These are phyloP conservation scores for Protomyctophum bolini DNA, from an alignment of 2,113 vertebrate genomes.

Conservation along the genomic window DNA sequence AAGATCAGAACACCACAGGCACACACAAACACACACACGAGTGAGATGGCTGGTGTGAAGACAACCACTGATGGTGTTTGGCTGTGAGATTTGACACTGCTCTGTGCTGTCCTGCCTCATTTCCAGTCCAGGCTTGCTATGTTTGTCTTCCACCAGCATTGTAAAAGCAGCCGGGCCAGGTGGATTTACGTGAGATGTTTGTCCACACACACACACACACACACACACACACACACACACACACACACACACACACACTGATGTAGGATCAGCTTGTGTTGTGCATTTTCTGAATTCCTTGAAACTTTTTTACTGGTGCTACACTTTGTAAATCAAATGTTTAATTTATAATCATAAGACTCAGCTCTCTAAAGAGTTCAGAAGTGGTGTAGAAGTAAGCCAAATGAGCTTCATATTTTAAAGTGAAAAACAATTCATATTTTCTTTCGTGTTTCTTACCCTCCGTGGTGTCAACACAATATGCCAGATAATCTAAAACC, in stretches of 20 bases:
- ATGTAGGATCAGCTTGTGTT: background rate
- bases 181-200: constrained; percentile 31
- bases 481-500: constrained; percentile 20
- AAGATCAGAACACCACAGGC: constrained; percentile 4
- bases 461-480: background rate
- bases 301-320: too few relatives aligned
- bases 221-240: background rate
- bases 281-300: too few relatives aligned
- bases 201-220: background rate
- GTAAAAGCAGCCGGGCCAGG: constrained; percentile 34
- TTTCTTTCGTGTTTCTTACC: background rate
- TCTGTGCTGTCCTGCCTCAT: constrained; percentile 37
- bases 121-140: constrained; percentile 36
- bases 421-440: too few relatives aligned
- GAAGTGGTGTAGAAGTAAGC: background rate
- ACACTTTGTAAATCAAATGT: too few relatives aligned
- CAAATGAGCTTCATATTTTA: background rate
- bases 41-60: constrained; percentile 29
- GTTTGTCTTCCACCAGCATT: constrained; percentile 33
- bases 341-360: constrained; percentile 9
- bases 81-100: constrained; percentile 68
- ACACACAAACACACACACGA: constrained; percentile 14
- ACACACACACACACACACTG: background rate
- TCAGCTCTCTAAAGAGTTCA: background rate
- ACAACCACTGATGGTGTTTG: constrained; percentile 53